These are phyloP conservation scores for Megamerina dolium DNA, from an alignment of 2,888 invertebrate species.

Conservation along the genomic window DNA sequence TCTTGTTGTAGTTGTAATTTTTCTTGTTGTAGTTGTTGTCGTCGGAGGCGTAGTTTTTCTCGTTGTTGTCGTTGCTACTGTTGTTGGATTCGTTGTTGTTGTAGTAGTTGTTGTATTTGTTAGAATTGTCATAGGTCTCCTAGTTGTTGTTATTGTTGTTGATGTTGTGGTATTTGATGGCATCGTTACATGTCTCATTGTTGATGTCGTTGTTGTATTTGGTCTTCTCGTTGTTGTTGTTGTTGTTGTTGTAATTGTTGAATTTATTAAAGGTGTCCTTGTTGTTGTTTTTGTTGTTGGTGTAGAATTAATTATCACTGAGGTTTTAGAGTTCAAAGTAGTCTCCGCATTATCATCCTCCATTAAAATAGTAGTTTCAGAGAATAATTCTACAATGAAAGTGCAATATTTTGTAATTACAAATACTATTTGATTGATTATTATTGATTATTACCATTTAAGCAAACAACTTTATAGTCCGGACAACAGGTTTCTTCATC, in stretches of 20 bases:
- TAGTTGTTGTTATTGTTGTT: not conserved
- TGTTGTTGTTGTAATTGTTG: not conserved
- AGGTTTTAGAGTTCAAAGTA: too few relatives aligned
- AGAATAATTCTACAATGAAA: too few relatives aligned
- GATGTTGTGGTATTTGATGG: conserved; percentile 10
- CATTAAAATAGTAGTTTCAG: too few relatives aligned
- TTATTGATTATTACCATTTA: conserved; percentile 30
- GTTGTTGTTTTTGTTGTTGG: not conserved
- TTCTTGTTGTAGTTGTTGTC: conserved; percentile 5
- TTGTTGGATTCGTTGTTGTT: conserved; percentile 2
- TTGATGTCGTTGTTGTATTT: conserved; percentile 2
- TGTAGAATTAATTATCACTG: too few relatives aligned
- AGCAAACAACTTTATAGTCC: conserved; percentile 59
- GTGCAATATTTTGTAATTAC: too few relatives aligned
- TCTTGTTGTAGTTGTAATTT: conserved; percentile 6
- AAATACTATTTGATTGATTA: too few relatives aligned
- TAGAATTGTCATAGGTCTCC: conserved; percentile 2
- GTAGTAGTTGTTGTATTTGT: conserved; percentile 4
- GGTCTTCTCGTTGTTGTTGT: not conserved
- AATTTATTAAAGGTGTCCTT: too few relatives aligned
- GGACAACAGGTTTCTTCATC: conserved; percentile 58
- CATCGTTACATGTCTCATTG: not conserved
- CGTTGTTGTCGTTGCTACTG: conserved; percentile 2
- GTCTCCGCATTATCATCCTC: too few relatives aligned
- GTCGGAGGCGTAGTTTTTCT: conserved; percentile 10